Percentiles rank a stretch among this genome's conserved stretches.
These are phyloP conservation scores for Sminthurinus signatus DNA, from an alignment of 1,140 invertebrate species.

Conservation along the genomic window DNA sequence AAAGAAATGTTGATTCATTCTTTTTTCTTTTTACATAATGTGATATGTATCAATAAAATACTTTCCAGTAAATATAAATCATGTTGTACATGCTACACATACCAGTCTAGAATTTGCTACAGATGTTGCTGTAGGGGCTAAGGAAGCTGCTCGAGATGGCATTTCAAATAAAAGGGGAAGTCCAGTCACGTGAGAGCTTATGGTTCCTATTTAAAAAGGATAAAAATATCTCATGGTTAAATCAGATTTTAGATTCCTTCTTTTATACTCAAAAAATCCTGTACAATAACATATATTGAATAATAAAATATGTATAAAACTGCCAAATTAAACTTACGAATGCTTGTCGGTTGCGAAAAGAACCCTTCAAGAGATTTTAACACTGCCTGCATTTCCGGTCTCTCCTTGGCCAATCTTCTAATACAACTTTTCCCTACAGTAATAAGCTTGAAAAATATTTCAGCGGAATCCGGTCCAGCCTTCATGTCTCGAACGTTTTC, in stretches of 20 bases:
- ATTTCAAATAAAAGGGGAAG: slow-evolving; percentile 37
- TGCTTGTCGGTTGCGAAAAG: slow-evolving; percentile 27
- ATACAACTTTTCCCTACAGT: slow-evolving; percentile 56
- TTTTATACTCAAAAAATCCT: too few species aligned
- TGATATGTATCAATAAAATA: too few species aligned
- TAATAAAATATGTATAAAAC: neutral
- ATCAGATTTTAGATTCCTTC: too few species aligned
- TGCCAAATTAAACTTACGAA: too few species aligned
- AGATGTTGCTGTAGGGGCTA: slow-evolving; percentile 22
- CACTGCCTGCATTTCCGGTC: slow-evolving; percentile 60
- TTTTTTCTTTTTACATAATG: too few species aligned
- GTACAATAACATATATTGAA: too few species aligned
- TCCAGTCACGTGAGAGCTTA: slow-evolving; percentile 38
- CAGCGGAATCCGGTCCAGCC: slow-evolving; percentile 49
- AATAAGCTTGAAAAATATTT: slow-evolving; percentile 53
- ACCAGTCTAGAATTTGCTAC: slow-evolving; percentile 29
- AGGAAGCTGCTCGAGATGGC: slow-evolving; percentile 26
- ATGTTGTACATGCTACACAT: slow-evolving; percentile 10
- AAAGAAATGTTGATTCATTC: slow-evolving; percentile 4
- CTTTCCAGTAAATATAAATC: too few species aligned
- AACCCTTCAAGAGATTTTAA: slow-evolving; percentile 47
- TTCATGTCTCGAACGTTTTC: slow-evolving; percentile 51
- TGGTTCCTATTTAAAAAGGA: slow-evolving; percentile 21
- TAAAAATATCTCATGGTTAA: too few species aligned
- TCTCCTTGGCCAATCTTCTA: slow-evolving; percentile 50